These are phyloP conservation scores for Calameuta pallipes DNA, from an alignment of 2,888 invertebrate genomes.

Conservation along the genomic window DNA sequence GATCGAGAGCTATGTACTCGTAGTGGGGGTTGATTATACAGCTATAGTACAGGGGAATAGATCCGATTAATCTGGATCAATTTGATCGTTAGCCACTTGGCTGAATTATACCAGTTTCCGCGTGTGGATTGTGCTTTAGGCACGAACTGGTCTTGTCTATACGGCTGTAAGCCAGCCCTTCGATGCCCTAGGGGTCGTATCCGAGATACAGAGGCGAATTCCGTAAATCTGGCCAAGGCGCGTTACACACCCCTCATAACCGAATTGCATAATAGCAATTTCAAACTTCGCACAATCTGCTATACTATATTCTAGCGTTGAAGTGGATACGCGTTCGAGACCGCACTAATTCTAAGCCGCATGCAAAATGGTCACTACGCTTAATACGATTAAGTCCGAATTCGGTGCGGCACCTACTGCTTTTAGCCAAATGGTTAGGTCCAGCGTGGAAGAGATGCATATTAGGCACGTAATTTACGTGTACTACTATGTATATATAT, in stretches of 20 bases:
- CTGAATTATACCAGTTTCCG: background rate
- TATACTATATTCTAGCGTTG: background rate
- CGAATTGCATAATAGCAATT: slow-evolving; percentile 45
- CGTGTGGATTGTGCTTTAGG: background rate
- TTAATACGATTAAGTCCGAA: slow-evolving; percentile 53
- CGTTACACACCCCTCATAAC: slow-evolving; percentile 36
- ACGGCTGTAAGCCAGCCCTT: background rate
- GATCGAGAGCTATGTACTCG: background rate
- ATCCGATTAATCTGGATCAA: background rate
- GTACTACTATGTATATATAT: background rate
- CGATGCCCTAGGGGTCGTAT: background rate
- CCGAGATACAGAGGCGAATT: background rate
- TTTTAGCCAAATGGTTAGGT: slow-evolving; percentile 51
- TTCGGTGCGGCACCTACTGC: slow-evolving; percentile 41
- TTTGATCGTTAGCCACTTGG: background rate
- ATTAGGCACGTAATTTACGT: background rate
- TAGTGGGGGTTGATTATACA: background rate
- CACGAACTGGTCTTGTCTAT: background rate
- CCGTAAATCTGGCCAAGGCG: background rate
- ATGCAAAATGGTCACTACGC: slow-evolving; percentile 32
- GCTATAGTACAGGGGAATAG: background rate
- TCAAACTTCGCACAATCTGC: slow-evolving; percentile 9
- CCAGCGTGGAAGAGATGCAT: background rate
- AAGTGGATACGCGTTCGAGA: slow-evolving; percentile 35
- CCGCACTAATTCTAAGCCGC: slow-evolving; percentile 44